Conservation (phyloP, 2,888 invertebrate genomes). For the Cryptops parisi region DNA sequence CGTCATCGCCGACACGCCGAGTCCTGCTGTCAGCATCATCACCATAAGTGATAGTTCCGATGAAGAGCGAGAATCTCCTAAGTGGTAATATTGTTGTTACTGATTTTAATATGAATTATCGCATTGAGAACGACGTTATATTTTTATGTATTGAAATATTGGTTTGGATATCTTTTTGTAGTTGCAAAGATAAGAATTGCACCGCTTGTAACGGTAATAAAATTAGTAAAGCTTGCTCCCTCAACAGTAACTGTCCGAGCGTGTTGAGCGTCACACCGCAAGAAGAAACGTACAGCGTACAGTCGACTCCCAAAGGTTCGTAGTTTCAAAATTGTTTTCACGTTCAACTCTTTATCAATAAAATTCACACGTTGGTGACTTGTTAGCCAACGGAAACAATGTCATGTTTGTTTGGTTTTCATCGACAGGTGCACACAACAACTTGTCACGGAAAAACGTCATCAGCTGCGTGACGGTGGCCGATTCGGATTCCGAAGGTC, state of each 20-base stretch:
- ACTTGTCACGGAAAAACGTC: constrained; percentile 48
- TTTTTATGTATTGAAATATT: neutral
- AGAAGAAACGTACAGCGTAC: constrained; percentile 15
- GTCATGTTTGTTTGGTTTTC: too few species aligned
- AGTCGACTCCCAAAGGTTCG: constrained; percentile 15
- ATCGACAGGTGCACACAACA: neutral
- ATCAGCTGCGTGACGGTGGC: constrained; percentile 63
- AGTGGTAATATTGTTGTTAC: constrained; percentile 3
- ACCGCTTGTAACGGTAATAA: constrained; percentile 24
- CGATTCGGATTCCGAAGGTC: constrained; percentile 35
- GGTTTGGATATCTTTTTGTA: constrained; percentile 12
- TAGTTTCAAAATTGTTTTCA: too few species aligned
- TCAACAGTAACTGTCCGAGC: constrained; percentile 19
- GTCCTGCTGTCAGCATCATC: constrained; percentile 86
- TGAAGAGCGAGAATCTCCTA: constrained; percentile 40
- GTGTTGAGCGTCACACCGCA: constrained; percentile 19
- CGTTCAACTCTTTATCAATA: too few species aligned
- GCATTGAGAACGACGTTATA: too few species aligned
- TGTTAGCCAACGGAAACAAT: too few species aligned
- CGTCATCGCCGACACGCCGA: constrained; percentile 88
- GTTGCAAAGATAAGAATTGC: constrained; percentile 28
- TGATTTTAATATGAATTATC: neutral
- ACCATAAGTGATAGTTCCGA: constrained; percentile 93
- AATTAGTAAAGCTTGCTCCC: constrained; percentile 18
- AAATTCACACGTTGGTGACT: too few species aligned